These are phyloP conservation scores for Muschampia plurimacula DNA, from an alignment of 2,888 invertebrate genomes.

Conservation along the genomic window DNA sequence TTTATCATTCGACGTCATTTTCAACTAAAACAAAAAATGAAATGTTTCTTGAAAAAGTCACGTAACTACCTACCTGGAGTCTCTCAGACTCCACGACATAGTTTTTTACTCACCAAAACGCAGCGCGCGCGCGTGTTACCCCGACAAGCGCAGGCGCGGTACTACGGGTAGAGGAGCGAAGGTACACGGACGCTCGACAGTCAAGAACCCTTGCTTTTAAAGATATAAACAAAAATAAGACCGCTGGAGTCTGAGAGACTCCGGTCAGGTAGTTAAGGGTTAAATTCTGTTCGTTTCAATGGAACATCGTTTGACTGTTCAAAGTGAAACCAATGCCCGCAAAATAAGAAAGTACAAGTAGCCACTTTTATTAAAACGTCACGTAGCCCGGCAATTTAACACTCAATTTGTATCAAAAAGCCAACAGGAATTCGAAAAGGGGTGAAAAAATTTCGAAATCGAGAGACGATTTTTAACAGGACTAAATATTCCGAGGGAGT, in stretches of 20 bases:
- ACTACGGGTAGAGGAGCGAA: background rate
- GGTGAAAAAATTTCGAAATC: conserved; percentile 40
- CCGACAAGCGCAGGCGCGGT: background rate
- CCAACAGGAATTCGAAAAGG: conserved; percentile 46
- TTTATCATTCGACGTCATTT: background rate
- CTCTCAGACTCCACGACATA: background rate
- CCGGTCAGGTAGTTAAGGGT: no score
- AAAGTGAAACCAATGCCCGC: background rate
- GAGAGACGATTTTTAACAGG: conserved; percentile 21
- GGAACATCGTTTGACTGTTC: background rate
- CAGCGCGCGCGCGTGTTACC: background rate
- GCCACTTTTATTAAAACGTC: conserved; percentile 58
- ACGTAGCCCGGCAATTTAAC: conserved; percentile 76
- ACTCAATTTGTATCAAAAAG: conserved; percentile 69
- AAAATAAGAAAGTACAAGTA: conserved; percentile 13
- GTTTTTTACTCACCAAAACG: background rate
- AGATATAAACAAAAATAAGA: no score
- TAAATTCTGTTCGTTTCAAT: no score
- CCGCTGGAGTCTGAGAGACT: no score
- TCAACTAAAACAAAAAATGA: background rate
- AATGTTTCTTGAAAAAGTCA: background rate
- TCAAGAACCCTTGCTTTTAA: no score
- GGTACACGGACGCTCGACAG: background rate
- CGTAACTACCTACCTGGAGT: background rate
- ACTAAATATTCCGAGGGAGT: conserved; percentile 24